These are phyloP conservation scores for Melanotaenia nigrans DNA, from an alignment of 2,797 vertebrate species.

Conservation along the genomic window DNA sequence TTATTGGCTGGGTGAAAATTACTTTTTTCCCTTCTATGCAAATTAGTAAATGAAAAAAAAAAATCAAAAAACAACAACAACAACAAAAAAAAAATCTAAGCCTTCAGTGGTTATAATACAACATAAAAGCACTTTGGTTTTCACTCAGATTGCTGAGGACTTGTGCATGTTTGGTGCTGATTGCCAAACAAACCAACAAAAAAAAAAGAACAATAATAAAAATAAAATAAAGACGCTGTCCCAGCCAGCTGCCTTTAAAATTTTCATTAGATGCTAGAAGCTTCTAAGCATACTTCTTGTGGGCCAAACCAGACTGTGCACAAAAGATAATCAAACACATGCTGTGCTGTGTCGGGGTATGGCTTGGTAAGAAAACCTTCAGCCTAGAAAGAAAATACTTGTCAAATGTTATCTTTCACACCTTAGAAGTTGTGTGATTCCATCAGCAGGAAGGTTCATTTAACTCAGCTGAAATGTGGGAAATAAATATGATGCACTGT, in stretches of 20 bases:
- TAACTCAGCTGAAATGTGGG: background rate
- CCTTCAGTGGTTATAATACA: slow-evolving; percentile 17
- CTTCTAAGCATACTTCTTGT: slow-evolving; percentile 24
- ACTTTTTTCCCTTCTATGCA: slow-evolving; percentile 13
- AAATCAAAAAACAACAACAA: too few species aligned
- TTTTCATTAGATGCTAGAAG: slow-evolving; percentile 23
- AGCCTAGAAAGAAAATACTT: slow-evolving; percentile 27
- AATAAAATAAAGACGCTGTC: slow-evolving; percentile 38
- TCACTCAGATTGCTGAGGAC: slow-evolving; percentile 47
- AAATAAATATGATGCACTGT: slow-evolving; percentile 8
- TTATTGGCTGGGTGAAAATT: background rate
- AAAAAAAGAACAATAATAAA: background rate
- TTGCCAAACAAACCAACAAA: background rate
- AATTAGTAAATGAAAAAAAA: background rate
- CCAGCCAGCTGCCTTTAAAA: slow-evolving; percentile 63
- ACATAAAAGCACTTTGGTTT: slow-evolving; percentile 67
- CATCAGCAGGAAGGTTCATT: background rate
- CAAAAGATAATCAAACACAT: slow-evolving; percentile 32
- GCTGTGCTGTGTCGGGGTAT: slow-evolving; percentile 62
- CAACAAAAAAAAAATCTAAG: background rate
- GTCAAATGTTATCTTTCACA: slow-evolving; percentile 14
- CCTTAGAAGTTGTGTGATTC: background rate
- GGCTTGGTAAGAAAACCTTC: slow-evolving; percentile 48
- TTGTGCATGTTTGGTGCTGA: slow-evolving; percentile 50
- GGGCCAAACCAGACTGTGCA: slow-evolving; percentile 43